Evolutionary conservation across 2,113 vertebrate genomes (phyloP).

Genomic region (Neogale vison): DNA sequence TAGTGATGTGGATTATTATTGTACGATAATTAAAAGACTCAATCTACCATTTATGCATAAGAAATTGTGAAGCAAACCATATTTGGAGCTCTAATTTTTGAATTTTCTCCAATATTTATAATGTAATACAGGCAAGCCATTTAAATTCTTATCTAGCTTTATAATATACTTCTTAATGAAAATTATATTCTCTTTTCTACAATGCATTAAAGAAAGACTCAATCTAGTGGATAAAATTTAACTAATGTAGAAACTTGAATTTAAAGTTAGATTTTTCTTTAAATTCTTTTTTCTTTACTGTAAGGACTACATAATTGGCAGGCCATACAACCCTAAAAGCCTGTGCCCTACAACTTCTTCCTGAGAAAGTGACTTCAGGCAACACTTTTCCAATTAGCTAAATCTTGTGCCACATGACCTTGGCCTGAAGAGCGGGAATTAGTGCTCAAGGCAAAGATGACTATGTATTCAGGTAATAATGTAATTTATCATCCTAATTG

Average conservation of each 20-base stretch:
- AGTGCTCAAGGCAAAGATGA: background rate
- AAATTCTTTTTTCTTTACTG: slow-evolving; percentile 18
- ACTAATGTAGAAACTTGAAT: slow-evolving; percentile 10
- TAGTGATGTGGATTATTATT: slow-evolving; percentile 29
- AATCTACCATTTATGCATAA: background rate
- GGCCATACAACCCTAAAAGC: background rate
- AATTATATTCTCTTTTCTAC: slow-evolving; percentile 28
- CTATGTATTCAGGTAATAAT: background rate
- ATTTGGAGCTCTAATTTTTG: background rate
- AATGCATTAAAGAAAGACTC: slow-evolving; percentile 6
- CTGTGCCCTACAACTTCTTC: background rate
- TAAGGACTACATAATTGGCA: slow-evolving; percentile 18
- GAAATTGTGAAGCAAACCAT: background rate
- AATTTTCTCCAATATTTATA: slow-evolving; percentile 47
- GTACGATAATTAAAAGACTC: slow-evolving; percentile 47
- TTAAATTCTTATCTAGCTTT: slow-evolving; percentile 35
- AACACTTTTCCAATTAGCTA: background rate
- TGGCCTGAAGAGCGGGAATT: background rate
- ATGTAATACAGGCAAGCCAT: background rate
- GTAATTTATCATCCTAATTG: background rate
- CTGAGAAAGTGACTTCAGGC: background rate
- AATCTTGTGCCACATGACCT: background rate
- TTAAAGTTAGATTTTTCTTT: slow-evolving; percentile 42
- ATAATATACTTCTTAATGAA: background rate
- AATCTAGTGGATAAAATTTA: background rate